These are phyloP conservation scores for Cochlearius cochlearius DNA, from an alignment of 2,113 vertebrate genomes.

Conservation along the genomic window DNA sequence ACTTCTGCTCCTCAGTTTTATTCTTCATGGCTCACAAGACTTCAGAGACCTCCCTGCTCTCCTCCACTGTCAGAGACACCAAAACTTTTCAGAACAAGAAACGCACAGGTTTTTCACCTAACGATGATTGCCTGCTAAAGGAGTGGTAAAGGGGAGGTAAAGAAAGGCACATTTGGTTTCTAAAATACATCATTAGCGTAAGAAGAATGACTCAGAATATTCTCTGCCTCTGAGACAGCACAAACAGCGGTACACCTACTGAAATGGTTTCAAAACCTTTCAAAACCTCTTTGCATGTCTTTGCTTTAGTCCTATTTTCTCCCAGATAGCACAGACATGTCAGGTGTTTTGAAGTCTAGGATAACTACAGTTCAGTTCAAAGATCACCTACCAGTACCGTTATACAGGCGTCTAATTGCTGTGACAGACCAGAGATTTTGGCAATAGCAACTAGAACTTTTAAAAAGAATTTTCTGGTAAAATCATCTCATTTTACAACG, in stretches of 20 bases:
- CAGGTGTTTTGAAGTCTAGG: background rate
- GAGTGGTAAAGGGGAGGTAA: background rate
- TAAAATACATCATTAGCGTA: background rate
- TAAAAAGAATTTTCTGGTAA: background rate
- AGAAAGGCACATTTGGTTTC: background rate
- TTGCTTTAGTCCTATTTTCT: background rate
- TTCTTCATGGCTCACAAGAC: background rate
- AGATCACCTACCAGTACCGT: background rate
- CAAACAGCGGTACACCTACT: background rate
- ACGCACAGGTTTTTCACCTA: background rate
- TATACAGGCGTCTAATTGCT: background rate
- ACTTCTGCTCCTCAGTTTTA: background rate
- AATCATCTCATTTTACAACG: background rate
- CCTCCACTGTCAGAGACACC: background rate
- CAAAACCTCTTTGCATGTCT: background rate
- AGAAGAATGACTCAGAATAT: background rate
- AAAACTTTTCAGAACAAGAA: background rate
- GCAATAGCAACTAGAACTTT: background rate
- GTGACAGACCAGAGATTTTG: background rate
- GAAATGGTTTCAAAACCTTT: background rate
- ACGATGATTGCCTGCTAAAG: background rate
- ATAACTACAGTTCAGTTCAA: background rate
- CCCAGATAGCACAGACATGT: background rate
- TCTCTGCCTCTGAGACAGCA: background rate
- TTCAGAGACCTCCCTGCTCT: background rate